Evolutionary conservation across 2,113 vertebrate species (phyloP), one percentile per base, ranked within the genome.

Genomic region (Papio anubis): DNA sequence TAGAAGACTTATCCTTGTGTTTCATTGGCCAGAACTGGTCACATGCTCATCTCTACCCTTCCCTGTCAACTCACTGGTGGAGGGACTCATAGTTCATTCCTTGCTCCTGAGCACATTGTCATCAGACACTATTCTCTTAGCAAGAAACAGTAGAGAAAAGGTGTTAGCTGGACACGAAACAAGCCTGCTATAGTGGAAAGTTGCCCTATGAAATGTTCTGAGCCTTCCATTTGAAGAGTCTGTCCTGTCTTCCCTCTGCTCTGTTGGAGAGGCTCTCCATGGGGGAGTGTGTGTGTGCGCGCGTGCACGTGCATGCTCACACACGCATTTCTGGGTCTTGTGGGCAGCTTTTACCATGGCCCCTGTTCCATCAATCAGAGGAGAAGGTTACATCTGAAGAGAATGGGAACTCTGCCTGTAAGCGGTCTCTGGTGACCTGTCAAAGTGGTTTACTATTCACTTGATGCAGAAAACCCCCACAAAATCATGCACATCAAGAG

Each of bases 191-290:
- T 32, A 17, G 52, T 17, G 27, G 3, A 76, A 52, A 57, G 27
- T 17, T 43, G 27, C 7, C n/a, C 20, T 0, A 0, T 57, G 66
- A 20, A 35, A 43, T 12, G 14, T 48, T 88, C 82, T 66, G 82
- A 70, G 57, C 27, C 55, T 64, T 55, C 17, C 25, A 9, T 52
- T 27, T 73, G 38, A n/a, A 76, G 32, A 6, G 9, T 88, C 16
- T 17, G 6, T 66, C 57, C 30, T 82, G 13, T 50, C 70, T 84
- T 84, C 17, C 14, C 40, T 68, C 16, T 17, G 72, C 25, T 38
- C 4, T 48, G 50, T 68, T 25, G 40, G 20, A 80, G 78, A 85
- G 4, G 35, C 27, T 73, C 14, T 88, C 35, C 27, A 25, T 9
- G 43, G 14, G 14, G 17, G 16, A n/a, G 8, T 45, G 23, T 40